phyloP scores from a whole-genome alignment of 2,797 vertebrate genomes.

The Phrynocephalus forsythii region DNA sequence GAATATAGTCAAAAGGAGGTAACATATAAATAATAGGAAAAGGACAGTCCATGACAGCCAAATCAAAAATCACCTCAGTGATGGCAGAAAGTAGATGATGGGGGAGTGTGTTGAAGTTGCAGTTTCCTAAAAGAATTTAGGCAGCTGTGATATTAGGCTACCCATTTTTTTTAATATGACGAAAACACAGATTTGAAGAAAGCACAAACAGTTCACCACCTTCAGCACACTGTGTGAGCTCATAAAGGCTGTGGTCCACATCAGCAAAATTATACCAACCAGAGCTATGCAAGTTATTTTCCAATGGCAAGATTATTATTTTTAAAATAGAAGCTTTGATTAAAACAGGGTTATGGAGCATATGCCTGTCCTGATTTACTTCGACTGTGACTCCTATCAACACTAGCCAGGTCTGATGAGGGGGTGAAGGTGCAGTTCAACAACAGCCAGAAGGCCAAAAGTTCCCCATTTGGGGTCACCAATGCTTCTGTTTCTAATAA shows the following conservation, averaged over 20 bases:
- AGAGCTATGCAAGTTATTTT: background rate
- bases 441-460: background rate
- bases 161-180: background rate
- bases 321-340: background rate
- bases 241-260: background rate
- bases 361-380: background rate
- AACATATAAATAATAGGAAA: slow-evolving; percentile 21
- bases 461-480: no score
- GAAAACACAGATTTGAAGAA: background rate
- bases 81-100: slow-evolving; percentile 10
- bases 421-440: background rate
- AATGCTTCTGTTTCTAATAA: no score
- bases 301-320: background rate
- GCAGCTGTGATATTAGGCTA: slow-evolving; percentile 13
- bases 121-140: slow-evolving; percentile 10
- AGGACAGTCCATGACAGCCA: slow-evolving; percentile 17
- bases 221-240: background rate
- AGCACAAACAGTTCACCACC: background rate
- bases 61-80: slow-evolving; percentile 27
- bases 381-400: background rate
- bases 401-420: background rate
- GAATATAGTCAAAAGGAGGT: background rate
- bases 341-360: background rate
- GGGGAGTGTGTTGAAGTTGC: background rate
- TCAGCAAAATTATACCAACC: background rate